Evolutionary conservation across 2,797 vertebrate species (phyloP).

Genomic region (Alfaro cultratus): DNA sequence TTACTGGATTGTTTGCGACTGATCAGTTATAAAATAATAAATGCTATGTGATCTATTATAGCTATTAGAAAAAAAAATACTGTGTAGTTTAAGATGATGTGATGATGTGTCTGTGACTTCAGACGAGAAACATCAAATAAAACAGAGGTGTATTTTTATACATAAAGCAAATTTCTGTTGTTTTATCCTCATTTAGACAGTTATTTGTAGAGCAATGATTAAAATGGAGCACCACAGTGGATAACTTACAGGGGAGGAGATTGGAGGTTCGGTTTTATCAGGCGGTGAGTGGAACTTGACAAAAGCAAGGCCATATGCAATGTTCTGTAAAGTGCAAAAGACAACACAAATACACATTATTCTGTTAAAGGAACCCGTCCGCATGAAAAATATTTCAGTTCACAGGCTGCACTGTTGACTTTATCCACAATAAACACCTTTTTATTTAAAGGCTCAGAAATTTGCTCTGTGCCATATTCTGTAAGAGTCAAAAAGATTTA

Average conservation of each 20-base stretch:
- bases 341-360: slow-evolving; percentile 8
- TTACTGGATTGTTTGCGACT: neutral
- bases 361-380: neutral
- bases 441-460: neutral
- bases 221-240: neutral
- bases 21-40: neutral
- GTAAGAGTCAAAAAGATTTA: neutral
- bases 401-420: neutral
- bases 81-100: neutral
- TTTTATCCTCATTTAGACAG: neutral
- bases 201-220: neutral
- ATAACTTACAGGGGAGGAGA: slow-evolving; percentile 82
- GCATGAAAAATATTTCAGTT: neutral
- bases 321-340: slow-evolving; percentile 73
- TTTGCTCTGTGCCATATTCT: neutral
- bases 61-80: neutral
- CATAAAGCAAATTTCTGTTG: neutral
- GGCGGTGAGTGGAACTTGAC: slow-evolving; percentile 89
- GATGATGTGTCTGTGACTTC: neutral
- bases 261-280: slow-evolving; percentile 78
- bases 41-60: neutral
- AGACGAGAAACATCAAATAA: neutral
- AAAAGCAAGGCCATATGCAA: slow-evolving; percentile 88
- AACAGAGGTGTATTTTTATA: neutral
- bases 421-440: neutral